Percentiles rank a stretch among this genome's conserved stretches.
Evolutionary conservation across 2,113 vertebrate genomes (phyloP).

Genomic region (Syngnathus scovelli): DNA sequence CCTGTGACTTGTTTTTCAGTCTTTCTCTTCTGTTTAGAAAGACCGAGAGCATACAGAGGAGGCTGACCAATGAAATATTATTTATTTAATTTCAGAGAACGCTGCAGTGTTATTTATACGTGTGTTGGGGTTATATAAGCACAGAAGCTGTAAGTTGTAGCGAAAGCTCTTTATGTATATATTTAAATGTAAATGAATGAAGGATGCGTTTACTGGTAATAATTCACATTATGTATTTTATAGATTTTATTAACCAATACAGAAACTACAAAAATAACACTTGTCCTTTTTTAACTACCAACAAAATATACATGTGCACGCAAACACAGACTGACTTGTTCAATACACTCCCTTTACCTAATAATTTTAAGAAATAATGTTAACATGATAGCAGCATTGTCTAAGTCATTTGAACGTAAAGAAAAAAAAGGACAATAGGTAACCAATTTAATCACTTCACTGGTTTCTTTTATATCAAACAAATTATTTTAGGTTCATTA

Average conservation of each 20-base stretch:
- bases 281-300: not conserved
- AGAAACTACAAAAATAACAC: conserved; percentile 18
- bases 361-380: not conserved
- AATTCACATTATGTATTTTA: conserved; percentile 43
- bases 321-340: not conserved
- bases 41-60: not conserved
- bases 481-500: too few relatives aligned
- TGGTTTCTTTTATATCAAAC: too few relatives aligned
- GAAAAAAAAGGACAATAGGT: too few relatives aligned
- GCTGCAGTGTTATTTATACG: conserved; percentile 49
- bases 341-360: not conserved
- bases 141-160: conserved; percentile 29
- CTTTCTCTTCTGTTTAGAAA: conserved; percentile 22
- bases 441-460: too few relatives aligned
- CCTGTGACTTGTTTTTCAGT: conserved; percentile 35
- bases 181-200: conserved; percentile 25
- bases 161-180: conserved; percentile 8
- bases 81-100: not conserved
- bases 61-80: conserved; percentile 1
- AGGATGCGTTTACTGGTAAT: conserved; percentile 18
- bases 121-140: conserved; percentile 31
- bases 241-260: conserved; percentile 51
- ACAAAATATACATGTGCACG: not conserved
- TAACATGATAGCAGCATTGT: too few relatives aligned
- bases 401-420: too few relatives aligned